Conservation (phyloP, 2,797 vertebrate species). For the Basileuterus tristriatus region DNA sequence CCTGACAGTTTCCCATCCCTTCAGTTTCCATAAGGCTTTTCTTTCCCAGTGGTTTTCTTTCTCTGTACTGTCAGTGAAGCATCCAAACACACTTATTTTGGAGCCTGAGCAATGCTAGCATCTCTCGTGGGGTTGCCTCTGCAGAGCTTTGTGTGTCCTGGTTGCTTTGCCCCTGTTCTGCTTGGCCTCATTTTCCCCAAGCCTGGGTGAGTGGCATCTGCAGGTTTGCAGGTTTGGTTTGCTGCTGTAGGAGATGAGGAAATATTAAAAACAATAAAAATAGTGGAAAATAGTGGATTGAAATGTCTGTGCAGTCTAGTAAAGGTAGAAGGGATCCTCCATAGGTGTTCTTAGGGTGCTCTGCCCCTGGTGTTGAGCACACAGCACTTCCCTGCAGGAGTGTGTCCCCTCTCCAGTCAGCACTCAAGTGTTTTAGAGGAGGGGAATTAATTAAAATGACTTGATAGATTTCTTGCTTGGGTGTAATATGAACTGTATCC, state of each 20-base stretch:
- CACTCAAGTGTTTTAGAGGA: not conserved
- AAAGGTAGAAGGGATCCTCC: not conserved
- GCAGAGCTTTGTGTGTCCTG: not conserved
- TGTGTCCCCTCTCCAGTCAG: not conserved
- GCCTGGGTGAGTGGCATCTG: not conserved
- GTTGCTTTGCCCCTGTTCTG: not conserved
- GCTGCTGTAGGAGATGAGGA: not conserved
- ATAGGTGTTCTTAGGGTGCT: not conserved
- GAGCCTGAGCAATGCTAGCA: not conserved
- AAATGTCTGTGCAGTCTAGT: not conserved
- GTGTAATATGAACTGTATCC: not conserved
- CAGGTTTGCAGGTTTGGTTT: not conserved
- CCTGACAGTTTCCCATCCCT: not conserved
- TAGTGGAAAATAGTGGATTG: not conserved
- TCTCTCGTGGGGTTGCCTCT: not conserved
- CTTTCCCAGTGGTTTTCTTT: not conserved
- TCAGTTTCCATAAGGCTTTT: not conserved
- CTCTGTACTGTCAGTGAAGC: not conserved
- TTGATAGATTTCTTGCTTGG: slow-evolving; percentile 14
- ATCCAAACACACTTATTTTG: not conserved
- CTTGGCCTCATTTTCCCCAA: not conserved
- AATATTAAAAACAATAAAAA: not conserved
- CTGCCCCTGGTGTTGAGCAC: not conserved
- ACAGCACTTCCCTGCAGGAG: not conserved
- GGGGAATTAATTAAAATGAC: slow-evolving; percentile 1